phyloP scores from a whole-genome alignment of 2,888 invertebrate genomes.

The Phortica okadai region DNA sequence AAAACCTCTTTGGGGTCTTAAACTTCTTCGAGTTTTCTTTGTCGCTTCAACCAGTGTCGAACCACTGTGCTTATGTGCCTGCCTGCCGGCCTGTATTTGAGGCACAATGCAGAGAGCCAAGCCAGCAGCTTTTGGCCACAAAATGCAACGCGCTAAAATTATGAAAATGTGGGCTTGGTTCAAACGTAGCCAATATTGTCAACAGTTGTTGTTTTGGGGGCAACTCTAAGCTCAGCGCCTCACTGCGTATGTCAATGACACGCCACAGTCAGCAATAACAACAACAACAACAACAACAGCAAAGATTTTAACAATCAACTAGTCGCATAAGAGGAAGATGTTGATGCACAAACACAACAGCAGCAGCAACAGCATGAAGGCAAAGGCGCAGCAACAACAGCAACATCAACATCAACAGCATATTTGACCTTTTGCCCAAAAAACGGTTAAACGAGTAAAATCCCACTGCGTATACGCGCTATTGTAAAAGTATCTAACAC shows the following conservation, averaged over 20 bases:
- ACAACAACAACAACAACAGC: constrained; percentile 1
- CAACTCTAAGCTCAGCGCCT: constrained; percentile 52
- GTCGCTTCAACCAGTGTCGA: too few species aligned
- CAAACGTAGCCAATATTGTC: constrained; percentile 53
- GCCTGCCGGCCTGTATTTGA: not conserved
- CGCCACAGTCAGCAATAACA: constrained; percentile 37
- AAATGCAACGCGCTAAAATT: constrained; percentile 50
- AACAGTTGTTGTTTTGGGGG: constrained; percentile 46
- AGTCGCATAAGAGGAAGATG: not conserved
- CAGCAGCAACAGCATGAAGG: constrained; percentile 25
- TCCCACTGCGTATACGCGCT: constrained; percentile 36
- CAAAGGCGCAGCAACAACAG: constrained; percentile 17
- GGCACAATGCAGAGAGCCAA: not conserved
- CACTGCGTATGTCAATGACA: constrained; percentile 55
- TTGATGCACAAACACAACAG: not conserved
- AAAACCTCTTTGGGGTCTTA: too few species aligned
- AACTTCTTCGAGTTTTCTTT: too few species aligned
- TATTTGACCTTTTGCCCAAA: constrained; percentile 62
- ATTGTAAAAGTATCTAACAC: not conserved
- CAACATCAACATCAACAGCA: constrained; percentile 38
- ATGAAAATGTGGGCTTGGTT: constrained; percentile 68
- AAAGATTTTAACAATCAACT: not conserved
- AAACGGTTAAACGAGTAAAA: constrained; percentile 45
- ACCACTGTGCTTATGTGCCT: not conserved
- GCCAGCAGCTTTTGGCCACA: constrained; percentile 31